Evolutionary conservation across 2,888 invertebrate genomes (phyloP).

Genomic region (Drosophila neotestacea): DNA sequence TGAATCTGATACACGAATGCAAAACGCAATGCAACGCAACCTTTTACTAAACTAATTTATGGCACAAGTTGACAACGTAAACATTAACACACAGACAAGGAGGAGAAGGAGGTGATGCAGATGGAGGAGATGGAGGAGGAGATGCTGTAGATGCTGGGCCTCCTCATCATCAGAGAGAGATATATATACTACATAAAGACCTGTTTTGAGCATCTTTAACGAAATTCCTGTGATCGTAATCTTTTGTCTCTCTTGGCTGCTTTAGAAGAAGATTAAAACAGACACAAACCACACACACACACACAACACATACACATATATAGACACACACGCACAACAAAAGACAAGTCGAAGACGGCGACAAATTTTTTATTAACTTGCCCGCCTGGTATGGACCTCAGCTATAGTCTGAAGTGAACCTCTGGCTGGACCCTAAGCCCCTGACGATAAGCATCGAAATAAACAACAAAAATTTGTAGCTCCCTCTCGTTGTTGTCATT

Average conservation of each 20-base stretch:
- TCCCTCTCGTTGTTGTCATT: constrained; percentile 63
- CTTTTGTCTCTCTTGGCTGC: constrained; percentile 78
- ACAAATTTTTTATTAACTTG: constrained; percentile 78
- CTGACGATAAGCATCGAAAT: constrained; percentile 71
- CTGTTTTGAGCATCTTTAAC: constrained; percentile 80
- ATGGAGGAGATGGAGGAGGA: background rate
- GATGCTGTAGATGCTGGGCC: constrained; percentile 33
- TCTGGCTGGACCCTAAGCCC: constrained; percentile 47
- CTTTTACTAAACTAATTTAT: constrained; percentile 84
- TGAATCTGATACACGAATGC: constrained; percentile 55
- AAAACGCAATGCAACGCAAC: constrained; percentile 73
- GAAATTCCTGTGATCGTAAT: constrained; percentile 82
- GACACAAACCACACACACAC: constrained; percentile 42
- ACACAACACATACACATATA: constrained; percentile 34
- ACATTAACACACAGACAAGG: constrained; percentile 70
- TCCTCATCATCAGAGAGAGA: constrained; percentile 32
- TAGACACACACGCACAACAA: constrained; percentile 33
- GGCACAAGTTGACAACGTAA: constrained; percentile 83
- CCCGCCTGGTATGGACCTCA: constrained; percentile 40
- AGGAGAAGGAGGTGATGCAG: background rate
- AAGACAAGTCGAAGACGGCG: constrained; percentile 69
- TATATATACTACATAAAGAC: constrained; percentile 60
- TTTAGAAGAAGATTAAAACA: constrained; percentile 79
- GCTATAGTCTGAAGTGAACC: constrained; percentile 1
- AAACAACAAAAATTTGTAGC: constrained; percentile 79